These are phyloP conservation scores for Papilio polytes DNA, from an alignment of 1,140 invertebrate genomes.

Conservation along the genomic window DNA sequence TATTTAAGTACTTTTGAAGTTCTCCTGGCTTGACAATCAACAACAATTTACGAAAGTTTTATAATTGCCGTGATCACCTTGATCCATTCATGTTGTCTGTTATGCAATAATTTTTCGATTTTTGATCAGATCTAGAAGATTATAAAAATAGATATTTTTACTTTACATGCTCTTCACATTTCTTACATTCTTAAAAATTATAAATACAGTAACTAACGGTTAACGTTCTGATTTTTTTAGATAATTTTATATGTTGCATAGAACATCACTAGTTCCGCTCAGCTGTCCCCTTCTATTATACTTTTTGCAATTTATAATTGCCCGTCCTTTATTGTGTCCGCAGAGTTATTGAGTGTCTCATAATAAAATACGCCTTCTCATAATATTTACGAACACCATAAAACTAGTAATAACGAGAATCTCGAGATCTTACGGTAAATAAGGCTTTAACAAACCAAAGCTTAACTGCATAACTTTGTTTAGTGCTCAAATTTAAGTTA, in stretches of 20 bases:
- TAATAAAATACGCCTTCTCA: slow-evolving; percentile 34
- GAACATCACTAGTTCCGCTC: slow-evolving; percentile 2
- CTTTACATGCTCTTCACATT: too few species aligned
- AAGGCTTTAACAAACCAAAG: slow-evolving; percentile 29
- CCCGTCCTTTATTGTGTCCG: slow-evolving; percentile 28
- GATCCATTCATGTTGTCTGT: too few species aligned
- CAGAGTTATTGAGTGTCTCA: slow-evolving; percentile 36
- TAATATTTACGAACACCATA: slow-evolving; percentile 36
- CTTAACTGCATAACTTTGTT: neutral
- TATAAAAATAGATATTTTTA: too few species aligned
- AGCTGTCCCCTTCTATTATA: slow-evolving; percentile 10
- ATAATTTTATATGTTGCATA: neutral
- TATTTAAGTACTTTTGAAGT: too few species aligned
- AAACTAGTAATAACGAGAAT: slow-evolving; percentile 41
- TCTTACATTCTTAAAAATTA: neutral
- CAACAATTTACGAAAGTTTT: too few species aligned
- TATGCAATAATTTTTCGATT: too few species aligned
- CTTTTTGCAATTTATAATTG: slow-evolving; percentile 37
- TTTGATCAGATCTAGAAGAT: too few species aligned
- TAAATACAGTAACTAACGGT: neutral
- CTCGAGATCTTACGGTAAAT: neutral
- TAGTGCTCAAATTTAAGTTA: neutral
- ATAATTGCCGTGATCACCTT: too few species aligned
- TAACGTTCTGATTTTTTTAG: neutral
- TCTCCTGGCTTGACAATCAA: too few species aligned